A percentile compares a stretch with the other conserved stretches of the same genome.
These are phyloP conservation scores for Spinibarbus caldwelli DNA, from an alignment of 2,797 vertebrate genomes.

Conservation along the genomic window DNA sequence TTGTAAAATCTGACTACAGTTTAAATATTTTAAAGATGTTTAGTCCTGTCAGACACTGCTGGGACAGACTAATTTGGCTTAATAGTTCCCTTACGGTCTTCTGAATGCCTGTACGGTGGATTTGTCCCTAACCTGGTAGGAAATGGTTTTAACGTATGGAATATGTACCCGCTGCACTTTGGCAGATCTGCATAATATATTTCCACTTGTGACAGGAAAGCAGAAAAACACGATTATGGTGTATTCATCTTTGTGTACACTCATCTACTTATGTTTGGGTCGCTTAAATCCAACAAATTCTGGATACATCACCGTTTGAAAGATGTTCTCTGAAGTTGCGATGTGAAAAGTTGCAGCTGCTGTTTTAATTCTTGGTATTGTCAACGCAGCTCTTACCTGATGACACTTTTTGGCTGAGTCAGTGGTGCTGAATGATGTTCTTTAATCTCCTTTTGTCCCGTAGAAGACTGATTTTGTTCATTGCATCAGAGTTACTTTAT, in stretches of 20 bases:
- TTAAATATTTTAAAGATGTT: slow-evolving; percentile 39
- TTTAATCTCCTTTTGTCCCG: neutral
- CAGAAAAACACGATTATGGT: neutral
- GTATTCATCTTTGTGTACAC: neutral
- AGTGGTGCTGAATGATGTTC: slow-evolving; percentile 11
- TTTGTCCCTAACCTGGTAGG: neutral
- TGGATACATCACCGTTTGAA: neutral
- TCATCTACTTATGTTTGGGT: neutral
- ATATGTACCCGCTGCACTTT: neutral
- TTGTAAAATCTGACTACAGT: slow-evolving; percentile 15
- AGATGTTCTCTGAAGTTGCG: neutral
- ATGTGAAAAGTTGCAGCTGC: neutral
- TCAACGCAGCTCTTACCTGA: neutral
- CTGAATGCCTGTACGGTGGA: slow-evolving; percentile 20
- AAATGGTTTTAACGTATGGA: slow-evolving; percentile 20
- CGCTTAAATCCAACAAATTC: neutral
- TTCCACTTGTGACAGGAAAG: slow-evolving; percentile 32
- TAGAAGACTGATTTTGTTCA: neutral
- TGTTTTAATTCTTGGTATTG: slow-evolving; percentile 6
- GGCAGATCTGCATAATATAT: neutral
- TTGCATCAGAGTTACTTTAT: slow-evolving; percentile 44
- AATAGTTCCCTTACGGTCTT: slow-evolving; percentile 43
- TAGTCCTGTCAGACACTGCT: slow-evolving; percentile 40
- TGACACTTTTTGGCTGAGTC: slow-evolving; percentile 3
- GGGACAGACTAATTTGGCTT: slow-evolving; percentile 39